Conservation (phyloP, 2,888 invertebrate species). For the Papilio protenor region DNA sequence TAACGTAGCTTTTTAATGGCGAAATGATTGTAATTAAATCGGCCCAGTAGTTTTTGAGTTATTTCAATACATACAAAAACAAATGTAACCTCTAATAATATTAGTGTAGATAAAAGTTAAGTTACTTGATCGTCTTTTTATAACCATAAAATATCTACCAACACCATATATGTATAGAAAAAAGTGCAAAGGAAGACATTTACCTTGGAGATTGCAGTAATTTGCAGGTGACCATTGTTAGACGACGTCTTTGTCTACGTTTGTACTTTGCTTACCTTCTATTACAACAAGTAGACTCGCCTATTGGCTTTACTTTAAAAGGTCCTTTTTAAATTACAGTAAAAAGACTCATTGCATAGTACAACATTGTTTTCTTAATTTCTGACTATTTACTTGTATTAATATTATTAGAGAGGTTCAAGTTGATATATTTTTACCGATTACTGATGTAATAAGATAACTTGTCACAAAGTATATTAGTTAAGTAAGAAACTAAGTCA, state of each 20-base stretch:
- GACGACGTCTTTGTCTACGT: conserved; percentile 14
- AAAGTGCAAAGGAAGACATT: not conserved
- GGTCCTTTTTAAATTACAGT: no score
- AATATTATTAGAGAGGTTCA: no score
- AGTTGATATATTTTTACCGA: not conserved
- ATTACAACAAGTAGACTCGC: not conserved
- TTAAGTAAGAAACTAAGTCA: not conserved
- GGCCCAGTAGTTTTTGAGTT: no score
- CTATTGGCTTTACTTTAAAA: not conserved
- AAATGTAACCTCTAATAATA: no score
- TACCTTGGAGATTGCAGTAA: not conserved
- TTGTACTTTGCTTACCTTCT: not conserved
- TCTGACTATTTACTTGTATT: no score
- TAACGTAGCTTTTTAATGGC: no score
- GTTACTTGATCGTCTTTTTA: no score
- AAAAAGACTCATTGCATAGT: not conserved
- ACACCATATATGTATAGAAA: not conserved
- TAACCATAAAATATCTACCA: not conserved
- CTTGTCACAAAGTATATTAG: not conserved
- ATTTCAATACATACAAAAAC: no score
- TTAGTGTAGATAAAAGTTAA: no score
- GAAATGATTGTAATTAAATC: no score
- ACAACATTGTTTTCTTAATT: no score
- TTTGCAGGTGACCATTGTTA: conserved; percentile 33
- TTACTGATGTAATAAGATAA: not conserved